Evolutionary conservation across 2,888 invertebrate genomes (phyloP).

Genomic region (Troides helena): DNA sequence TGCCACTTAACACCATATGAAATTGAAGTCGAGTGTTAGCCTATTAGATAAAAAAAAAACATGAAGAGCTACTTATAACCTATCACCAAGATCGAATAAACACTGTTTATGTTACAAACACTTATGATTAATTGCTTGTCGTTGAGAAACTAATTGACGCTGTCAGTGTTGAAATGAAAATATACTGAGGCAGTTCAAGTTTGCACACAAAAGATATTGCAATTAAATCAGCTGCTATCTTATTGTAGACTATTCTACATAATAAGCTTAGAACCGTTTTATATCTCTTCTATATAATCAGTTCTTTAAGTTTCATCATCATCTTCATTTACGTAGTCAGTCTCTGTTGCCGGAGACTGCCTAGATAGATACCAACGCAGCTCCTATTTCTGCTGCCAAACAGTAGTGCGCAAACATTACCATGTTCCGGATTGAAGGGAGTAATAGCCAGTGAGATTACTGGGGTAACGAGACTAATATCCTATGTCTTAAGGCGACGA

Average conservation of each 20-base stretch:
- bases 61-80: background rate
- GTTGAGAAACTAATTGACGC: conserved; percentile 14
- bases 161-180: conserved; percentile 11
- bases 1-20: no score
- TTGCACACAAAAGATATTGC: background rate
- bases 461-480: no score
- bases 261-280: background rate
- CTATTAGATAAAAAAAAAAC: background rate
- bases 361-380: no score
- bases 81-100: background rate
- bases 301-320: no score
- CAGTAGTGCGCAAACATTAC: no score
- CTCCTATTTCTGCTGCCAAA: no score
- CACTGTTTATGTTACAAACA: background rate
- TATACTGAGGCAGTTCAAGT: background rate
- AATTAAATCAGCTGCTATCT: background rate
- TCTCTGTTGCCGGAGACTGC: no score
- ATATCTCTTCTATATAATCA: background rate
- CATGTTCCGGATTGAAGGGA: no score
- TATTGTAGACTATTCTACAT: background rate
- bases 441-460: no score
- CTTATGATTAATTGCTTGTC: conserved; percentile 9
- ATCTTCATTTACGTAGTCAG: no score
- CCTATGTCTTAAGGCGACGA: no score
- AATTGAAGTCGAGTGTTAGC: no score